Conservation (phyloP, 2,888 invertebrate species). For the Hirtodrosophila duncani region DNA sequence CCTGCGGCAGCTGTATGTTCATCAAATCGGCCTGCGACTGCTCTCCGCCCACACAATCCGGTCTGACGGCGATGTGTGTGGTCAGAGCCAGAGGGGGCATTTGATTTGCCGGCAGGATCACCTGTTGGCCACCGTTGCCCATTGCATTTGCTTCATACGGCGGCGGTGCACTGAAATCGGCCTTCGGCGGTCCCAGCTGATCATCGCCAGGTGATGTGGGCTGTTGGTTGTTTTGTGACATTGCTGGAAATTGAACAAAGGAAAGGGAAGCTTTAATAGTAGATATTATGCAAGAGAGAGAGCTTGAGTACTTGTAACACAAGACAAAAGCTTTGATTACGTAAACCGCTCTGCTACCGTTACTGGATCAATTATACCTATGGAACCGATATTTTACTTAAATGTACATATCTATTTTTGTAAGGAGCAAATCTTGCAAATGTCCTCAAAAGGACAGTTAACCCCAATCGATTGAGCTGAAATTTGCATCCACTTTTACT, state of each 20-base stretch:
- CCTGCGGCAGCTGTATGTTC: conserved; percentile 45
- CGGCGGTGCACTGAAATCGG: conserved; percentile 91
- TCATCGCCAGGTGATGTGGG: conserved; percentile 43
- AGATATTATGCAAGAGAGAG: too few relatives aligned
- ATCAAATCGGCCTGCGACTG: conserved; percentile 23
- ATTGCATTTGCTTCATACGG: conserved; percentile 85
- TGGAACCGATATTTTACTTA: too few relatives aligned
- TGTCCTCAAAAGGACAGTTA: too few relatives aligned
- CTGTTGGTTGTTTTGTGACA: conserved; percentile 60
- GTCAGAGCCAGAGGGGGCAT: conserved; percentile 68
- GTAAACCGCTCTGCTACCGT: too few relatives aligned
- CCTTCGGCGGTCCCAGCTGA: conserved; percentile 88
- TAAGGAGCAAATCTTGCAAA: too few relatives aligned
- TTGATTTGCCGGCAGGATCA: conserved; percentile 32
- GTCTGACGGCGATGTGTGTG: conserved; percentile 24
- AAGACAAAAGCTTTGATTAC: too few relatives aligned
- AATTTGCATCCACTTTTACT: too few relatives aligned
- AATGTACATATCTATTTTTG: too few relatives aligned
- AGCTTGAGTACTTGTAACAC: too few relatives aligned
- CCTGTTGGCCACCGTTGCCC: conserved; percentile 41
- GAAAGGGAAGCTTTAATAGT: neutral
- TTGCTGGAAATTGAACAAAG: conserved; percentile 28
- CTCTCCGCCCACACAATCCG: conserved; percentile 6
- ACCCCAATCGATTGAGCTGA: too few relatives aligned
- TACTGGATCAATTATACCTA: too few relatives aligned